Conservation (phyloP, 2,113 vertebrate species). For the Proteles cristata region DNA sequence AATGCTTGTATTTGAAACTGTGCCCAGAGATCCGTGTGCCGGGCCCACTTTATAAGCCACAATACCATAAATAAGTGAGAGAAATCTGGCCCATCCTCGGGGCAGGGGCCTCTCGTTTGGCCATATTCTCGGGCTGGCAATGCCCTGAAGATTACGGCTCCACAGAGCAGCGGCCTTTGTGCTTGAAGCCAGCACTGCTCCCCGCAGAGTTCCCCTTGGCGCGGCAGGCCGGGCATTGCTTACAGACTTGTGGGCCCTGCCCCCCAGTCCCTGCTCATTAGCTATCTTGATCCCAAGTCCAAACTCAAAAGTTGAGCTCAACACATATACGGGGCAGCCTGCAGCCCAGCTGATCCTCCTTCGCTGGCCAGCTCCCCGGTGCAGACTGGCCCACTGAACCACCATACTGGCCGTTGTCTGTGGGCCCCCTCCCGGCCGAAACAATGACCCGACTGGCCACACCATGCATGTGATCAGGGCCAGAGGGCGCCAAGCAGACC, state of each 20-base stretch:
- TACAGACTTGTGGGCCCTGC: neutral
- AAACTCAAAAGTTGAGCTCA: neutral
- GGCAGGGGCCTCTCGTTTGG: conserved; percentile 60
- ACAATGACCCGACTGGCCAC: conserved; percentile 48
- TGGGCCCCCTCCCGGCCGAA: neutral
- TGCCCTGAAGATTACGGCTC: conserved; percentile 36
- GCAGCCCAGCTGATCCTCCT: neutral
- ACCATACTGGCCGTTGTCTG: neutral
- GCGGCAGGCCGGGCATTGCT: neutral
- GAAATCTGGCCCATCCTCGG: conserved; percentile 48
- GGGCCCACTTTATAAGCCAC: conserved; percentile 67
- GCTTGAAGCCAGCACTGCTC: neutral
- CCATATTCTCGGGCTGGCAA: conserved; percentile 31
- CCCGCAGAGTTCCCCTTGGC: conserved; percentile 27
- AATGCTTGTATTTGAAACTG: conserved; percentile 75
- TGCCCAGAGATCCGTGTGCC: conserved; percentile 73
- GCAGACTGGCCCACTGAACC: neutral
- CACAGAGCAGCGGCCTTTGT: conserved; percentile 53
- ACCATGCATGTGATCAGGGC: neutral
- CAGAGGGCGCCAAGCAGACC: conserved; percentile 15
- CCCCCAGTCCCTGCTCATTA: neutral
- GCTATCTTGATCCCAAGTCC: neutral
- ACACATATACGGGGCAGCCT: neutral
- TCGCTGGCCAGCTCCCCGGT: neutral
- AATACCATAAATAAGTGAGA: conserved; percentile 73